Conservation (phyloP, 2,888 invertebrate genomes). For the Parasteatoda lunata region DNA sequence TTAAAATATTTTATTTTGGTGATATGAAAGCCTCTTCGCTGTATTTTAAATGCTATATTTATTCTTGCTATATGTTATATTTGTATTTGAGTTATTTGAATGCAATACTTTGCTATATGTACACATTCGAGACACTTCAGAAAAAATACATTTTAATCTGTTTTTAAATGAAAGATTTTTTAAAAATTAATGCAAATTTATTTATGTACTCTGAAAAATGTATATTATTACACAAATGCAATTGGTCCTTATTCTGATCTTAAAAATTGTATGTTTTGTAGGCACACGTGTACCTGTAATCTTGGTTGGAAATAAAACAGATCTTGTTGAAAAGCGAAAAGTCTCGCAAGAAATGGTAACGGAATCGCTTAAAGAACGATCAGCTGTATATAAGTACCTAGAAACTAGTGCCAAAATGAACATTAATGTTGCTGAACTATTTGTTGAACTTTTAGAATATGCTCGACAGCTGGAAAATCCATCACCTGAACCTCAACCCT, state of each 20-base stretch:
- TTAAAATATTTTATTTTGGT: too few species aligned
- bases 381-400: slow-evolving; percentile 69
- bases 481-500: slow-evolving; percentile 15
- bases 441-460: slow-evolving; percentile 70
- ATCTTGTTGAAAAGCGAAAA: slow-evolving; percentile 68
- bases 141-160: background rate
- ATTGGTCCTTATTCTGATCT: background rate
- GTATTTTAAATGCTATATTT: too few species aligned
- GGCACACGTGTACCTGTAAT: slow-evolving; percentile 70
- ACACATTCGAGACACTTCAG: background rate
- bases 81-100: background rate
- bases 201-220: background rate
- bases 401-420: slow-evolving; percentile 71
- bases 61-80: too few species aligned
- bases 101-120: background rate
- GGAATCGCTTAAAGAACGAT: slow-evolving; percentile 50
- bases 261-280: background rate
- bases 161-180: background rate
- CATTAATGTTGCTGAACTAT: slow-evolving; percentile 70
- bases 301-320: slow-evolving; percentile 71
- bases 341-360: slow-evolving; percentile 68
- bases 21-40: too few species aligned
- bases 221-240: background rate
- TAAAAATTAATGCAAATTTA: background rate
- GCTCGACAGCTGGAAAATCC: slow-evolving; percentile 76